Conservation (phyloP, 2,797 vertebrate genomes). For the Molossus molossus region DNA sequence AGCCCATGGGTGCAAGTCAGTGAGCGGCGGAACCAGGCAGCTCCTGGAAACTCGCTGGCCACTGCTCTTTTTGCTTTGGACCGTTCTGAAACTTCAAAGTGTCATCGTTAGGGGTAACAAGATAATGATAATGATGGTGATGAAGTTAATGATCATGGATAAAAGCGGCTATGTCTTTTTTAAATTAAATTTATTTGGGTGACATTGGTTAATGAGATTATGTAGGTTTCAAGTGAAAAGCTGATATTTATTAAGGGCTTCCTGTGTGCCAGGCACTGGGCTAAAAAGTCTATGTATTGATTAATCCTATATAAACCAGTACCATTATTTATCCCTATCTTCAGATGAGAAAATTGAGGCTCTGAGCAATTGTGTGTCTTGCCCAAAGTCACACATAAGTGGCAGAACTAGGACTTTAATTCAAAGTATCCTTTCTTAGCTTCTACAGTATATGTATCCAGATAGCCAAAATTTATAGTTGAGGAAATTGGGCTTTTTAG, state of each 20-base stretch:
- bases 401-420: background rate
- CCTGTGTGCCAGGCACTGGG: background rate
- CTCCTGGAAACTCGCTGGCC: conserved; percentile 25
- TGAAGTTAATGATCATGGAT: background rate
- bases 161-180: background rate
- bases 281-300: background rate
- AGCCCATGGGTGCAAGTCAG: conserved; percentile 74
- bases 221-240: background rate
- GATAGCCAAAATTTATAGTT: background rate
- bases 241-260: background rate
- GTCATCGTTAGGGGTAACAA: background rate
- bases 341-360: background rate
- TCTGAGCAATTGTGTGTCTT: conserved; percentile 13
- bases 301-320: background rate
- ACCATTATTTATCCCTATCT: background rate
- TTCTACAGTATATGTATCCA: background rate
- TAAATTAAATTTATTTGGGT: background rate
- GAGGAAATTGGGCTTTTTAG: background rate
- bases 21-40: conserved; percentile 72
- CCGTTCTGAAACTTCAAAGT: conserved; percentile 1
- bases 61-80: conserved; percentile 31
- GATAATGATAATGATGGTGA: background rate
- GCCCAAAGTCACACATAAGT: conserved; percentile 7
- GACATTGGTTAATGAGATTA: background rate
- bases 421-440: background rate